These are phyloP conservation scores for Hippocampus guttulatus DNA, from an alignment of 2,113 vertebrate species.

Conservation along the genomic window DNA sequence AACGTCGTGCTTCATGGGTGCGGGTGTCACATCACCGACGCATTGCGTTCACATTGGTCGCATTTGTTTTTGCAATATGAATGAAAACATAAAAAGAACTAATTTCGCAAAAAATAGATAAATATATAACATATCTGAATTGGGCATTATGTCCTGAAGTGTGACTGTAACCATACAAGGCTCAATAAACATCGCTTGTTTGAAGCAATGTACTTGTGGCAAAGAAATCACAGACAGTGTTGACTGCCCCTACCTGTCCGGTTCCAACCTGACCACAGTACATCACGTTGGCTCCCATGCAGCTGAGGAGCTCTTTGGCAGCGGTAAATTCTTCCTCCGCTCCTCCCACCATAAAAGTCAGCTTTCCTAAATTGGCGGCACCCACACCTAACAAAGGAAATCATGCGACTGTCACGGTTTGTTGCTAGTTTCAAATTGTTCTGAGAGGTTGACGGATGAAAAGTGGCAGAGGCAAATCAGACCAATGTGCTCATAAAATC, in stretches of 20 bases:
- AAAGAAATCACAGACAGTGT: neutral
- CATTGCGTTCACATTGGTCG: no score
- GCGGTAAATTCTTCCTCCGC: constrained; percentile 92
- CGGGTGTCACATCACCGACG: no score
- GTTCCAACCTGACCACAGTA: constrained; percentile 95
- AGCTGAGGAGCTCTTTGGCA: constrained; percentile 86
- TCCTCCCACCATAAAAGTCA: constrained; percentile 98
- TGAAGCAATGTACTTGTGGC: neutral
- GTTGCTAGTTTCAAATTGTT: neutral
- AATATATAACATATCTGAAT: no score
- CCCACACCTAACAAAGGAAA: constrained; percentile 81
- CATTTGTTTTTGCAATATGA: no score
- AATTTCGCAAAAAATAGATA: no score
- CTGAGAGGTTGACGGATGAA: neutral
- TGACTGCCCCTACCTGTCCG: constrained; percentile 79
- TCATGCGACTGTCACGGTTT: constrained; percentile 1
- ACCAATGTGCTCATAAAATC: neutral
- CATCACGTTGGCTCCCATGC: constrained; percentile 93
- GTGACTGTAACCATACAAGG: no score
- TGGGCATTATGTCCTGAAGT: no score
- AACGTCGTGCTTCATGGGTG: no score
- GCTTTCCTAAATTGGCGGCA: constrained; percentile 89
- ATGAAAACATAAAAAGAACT: no score
- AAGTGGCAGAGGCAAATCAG: neutral
- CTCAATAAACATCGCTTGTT: neutral